Percentiles rank a stretch among this genome's conserved stretches.
Conservation (phyloP, 2,113 vertebrate genomes). For the Mormyrus lacerda region DNA sequence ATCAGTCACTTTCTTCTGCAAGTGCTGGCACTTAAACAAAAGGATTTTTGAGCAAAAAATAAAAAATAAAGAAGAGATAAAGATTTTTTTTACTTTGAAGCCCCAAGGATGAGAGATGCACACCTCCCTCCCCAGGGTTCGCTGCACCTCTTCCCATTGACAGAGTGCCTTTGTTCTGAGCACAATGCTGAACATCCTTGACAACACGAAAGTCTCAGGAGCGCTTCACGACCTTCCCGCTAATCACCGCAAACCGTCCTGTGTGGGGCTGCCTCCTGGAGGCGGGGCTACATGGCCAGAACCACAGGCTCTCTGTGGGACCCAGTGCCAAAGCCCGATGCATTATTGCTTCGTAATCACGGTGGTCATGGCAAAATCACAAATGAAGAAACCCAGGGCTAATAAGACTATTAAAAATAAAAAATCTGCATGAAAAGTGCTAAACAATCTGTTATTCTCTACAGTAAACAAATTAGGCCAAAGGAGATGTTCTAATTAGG, state of each 20-base stretch:
- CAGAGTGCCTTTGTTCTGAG: conserved; percentile 56
- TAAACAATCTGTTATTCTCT: not conserved
- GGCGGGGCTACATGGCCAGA: conserved; percentile 34
- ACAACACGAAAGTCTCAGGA: conserved; percentile 55
- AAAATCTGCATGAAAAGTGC: not conserved
- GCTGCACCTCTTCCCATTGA: conserved; percentile 33
- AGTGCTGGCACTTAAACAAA: conserved; percentile 51
- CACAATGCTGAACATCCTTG: conserved; percentile 52
- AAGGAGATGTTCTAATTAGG: not conserved
- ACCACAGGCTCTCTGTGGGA: conserved; percentile 29
- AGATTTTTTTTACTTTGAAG: conserved; percentile 40
- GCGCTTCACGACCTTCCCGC: conserved; percentile 34
- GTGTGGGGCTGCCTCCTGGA: conserved; percentile 31
- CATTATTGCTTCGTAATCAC: not conserved
- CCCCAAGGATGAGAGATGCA: conserved; percentile 39
- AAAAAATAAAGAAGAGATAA: not conserved
- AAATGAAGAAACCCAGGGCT: not conserved
- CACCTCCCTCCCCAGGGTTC: conserved; percentile 36
- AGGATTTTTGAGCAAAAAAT: conserved; percentile 37
- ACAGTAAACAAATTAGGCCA: not conserved
- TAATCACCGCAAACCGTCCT: conserved; percentile 55
- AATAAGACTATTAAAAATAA: not conserved
- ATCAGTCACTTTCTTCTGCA: conserved; percentile 28
- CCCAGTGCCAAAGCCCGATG: not conserved
- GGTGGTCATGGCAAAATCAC: not conserved